These are phyloP conservation scores for Drosophila rufa DNA, from an alignment of 1,140 invertebrate species.

Conservation along the genomic window DNA sequence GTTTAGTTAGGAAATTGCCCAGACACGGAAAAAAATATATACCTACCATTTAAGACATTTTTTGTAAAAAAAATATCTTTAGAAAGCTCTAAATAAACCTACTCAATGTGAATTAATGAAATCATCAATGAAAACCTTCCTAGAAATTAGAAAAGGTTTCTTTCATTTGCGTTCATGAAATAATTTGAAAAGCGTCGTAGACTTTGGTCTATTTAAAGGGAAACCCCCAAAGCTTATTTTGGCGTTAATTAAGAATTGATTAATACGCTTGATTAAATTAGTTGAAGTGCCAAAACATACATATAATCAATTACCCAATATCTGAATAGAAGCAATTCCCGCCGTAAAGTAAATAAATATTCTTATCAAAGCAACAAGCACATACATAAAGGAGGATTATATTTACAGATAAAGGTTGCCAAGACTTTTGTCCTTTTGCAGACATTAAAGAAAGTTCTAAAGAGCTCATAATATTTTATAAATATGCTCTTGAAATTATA, in stretches of 20 bases:
- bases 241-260: not conserved
- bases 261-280: not conserved
- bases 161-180: not conserved
- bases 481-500: not conserved
- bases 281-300: not conserved
- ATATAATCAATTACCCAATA: not conserved
- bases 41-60: not conserved
- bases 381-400: not conserved
- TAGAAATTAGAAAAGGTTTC: not conserved
- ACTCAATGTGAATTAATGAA: too few species aligned
- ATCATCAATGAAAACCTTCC: too few species aligned
- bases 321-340: not conserved
- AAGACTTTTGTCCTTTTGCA: not conserved
- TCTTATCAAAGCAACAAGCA: slow-evolving; percentile 2
- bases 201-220: not conserved
- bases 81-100: not conserved
- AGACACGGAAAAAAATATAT: not conserved
- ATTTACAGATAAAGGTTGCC: not conserved
- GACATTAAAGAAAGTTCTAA: not conserved
- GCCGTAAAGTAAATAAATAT: not conserved
- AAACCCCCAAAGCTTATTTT: too few species aligned
- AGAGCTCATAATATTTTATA: not conserved
- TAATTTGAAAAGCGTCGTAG: not conserved
- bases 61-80: too few species aligned
- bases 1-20: not conserved